Percentiles rank a stretch among this genome's conserved stretches.
phyloP scores from a whole-genome alignment of 2,113 vertebrate genomes.

The Mormyrus lacerda region DNA sequence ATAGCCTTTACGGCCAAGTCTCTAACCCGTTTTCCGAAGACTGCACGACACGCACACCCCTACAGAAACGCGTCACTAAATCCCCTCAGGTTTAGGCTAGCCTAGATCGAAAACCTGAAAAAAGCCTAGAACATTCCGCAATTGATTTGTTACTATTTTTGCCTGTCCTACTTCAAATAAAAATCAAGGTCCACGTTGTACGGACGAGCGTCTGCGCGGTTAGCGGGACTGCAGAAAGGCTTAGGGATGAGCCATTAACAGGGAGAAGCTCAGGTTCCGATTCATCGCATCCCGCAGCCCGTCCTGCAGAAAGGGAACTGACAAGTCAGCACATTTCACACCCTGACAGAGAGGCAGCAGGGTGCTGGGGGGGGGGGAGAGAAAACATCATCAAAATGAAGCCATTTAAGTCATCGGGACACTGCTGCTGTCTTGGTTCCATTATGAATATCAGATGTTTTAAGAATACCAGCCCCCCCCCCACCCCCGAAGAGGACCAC shows the following conservation, averaged over 20 bases:
- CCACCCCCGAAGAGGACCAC: too few relatives aligned
- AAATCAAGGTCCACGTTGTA: slow-evolving; percentile 52
- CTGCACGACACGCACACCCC: slow-evolving; percentile 33
- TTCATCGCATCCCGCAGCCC: neutral
- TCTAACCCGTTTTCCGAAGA: slow-evolving; percentile 19
- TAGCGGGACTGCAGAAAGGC: slow-evolving; percentile 22
- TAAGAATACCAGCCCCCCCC: neutral
- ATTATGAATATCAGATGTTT: neutral
- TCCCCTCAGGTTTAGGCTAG: slow-evolving; percentile 52
- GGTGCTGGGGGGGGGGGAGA: slow-evolving; percentile 3
- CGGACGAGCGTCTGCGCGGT: slow-evolving; percentile 13
- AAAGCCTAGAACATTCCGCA: slow-evolving; percentile 51
- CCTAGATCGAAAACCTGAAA: slow-evolving; percentile 56
- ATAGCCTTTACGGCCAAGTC: neutral
- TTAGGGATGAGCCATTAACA: neutral
- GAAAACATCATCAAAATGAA: neutral
- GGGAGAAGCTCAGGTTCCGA: neutral
- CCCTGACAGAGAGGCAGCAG: neutral
- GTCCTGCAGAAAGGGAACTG: neutral
- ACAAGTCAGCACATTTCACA: neutral
- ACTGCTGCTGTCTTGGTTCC: neutral
- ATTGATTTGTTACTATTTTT: slow-evolving; percentile 70
- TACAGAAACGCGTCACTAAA: slow-evolving; percentile 35
- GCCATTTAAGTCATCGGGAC: neutral
- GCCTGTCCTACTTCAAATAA: slow-evolving; percentile 59